Conservation (phyloP, 2,888 invertebrate genomes). For the Mayetiola destructor region DNA sequence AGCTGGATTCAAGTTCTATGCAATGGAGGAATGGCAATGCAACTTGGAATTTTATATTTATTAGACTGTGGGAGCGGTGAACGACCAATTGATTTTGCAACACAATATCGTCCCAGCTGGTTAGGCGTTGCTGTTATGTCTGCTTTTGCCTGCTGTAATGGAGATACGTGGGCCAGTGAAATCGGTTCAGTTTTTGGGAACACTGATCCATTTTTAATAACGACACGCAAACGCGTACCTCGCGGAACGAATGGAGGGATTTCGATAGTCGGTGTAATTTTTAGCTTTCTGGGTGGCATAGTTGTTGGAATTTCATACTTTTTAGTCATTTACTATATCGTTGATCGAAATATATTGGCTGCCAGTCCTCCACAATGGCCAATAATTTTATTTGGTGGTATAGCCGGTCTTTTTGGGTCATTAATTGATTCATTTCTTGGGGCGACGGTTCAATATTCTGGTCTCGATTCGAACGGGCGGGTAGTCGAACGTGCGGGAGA, state of each 20-base stretch:
- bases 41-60: constrained; percentile 60
- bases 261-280: constrained; percentile 44
- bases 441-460: constrained; percentile 75
- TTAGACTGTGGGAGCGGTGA: constrained; percentile 68
- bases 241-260: constrained; percentile 81
- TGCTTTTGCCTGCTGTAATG: constrained; percentile 59
- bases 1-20: constrained; percentile 84
- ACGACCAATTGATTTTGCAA: constrained; percentile 58
- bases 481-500: constrained; percentile 58
- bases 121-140: constrained; percentile 47
- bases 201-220: constrained; percentile 58
- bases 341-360: constrained; percentile 42
- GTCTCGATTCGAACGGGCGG: constrained; percentile 49
- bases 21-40: constrained; percentile 74
- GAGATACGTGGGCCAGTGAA: constrained; percentile 83
- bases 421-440: constrained; percentile 71
- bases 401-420: constrained; percentile 67
- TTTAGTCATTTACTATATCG: constrained; percentile 46
- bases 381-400: constrained; percentile 51
- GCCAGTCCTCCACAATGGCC: constrained; percentile 65
- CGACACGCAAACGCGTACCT: constrained; percentile 58
- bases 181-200: constrained; percentile 59
- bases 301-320: constrained; percentile 63
- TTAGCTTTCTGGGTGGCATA: constrained; percentile 33
- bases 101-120: constrained; percentile 67